Evolutionary conservation across 2,113 vertebrate genomes (phyloP).

Genomic region (Empidonax traillii): DNA sequence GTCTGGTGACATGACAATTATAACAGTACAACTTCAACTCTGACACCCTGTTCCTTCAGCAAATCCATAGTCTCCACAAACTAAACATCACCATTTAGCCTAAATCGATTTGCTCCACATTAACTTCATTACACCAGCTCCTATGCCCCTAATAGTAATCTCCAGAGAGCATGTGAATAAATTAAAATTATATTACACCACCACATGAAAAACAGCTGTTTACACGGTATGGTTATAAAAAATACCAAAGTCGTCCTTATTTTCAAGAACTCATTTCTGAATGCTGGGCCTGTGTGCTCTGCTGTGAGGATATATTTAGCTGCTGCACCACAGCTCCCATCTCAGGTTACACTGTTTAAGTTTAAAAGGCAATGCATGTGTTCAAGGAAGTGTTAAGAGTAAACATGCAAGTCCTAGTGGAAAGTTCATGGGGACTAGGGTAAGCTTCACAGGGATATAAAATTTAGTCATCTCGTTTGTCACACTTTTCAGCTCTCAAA

Average conservation of each 20-base stretch:
- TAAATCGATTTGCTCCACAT: neutral
- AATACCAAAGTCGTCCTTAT: neutral
- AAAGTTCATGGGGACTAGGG: neutral
- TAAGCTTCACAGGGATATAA: neutral
- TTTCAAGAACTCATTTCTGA: neutral
- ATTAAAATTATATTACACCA: neutral
- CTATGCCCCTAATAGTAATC: neutral
- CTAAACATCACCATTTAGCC: neutral
- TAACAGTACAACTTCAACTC: neutral
- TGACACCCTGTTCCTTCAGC: neutral
- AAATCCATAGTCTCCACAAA: neutral
- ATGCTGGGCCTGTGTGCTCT: neutral
- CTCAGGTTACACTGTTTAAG: constrained; percentile 44
- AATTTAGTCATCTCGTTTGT: neutral
- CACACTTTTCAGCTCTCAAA: neutral
- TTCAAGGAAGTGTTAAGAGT: neutral
- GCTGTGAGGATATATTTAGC: constrained; percentile 7
- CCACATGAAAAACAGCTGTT: neutral
- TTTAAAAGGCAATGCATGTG: constrained; percentile 1
- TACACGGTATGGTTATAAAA: neutral
- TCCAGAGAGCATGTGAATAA: neutral
- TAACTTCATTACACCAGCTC: neutral
- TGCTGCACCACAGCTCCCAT: neutral
- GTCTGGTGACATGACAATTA: neutral
- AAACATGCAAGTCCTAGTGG: neutral